Conservation (phyloP, 1,140 invertebrate species). For the Eciton burchellii region DNA sequence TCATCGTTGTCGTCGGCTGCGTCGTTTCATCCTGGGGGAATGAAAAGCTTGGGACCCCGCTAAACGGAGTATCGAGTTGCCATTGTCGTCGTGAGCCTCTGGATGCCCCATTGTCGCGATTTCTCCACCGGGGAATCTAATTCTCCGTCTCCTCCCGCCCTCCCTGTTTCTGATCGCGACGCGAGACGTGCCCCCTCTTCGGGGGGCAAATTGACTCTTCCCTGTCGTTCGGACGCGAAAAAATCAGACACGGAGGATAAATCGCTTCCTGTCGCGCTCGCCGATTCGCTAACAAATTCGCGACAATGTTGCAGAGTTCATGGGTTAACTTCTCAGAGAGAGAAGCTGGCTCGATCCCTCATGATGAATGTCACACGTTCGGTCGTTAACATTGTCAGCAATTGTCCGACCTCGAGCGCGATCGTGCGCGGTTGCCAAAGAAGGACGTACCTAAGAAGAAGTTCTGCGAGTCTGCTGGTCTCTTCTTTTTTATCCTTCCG, state of each 20-base stretch:
- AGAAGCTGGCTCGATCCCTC: no score
- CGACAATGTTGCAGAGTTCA: no score
- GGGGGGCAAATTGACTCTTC: not conserved
- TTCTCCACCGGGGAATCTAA: slow-evolving; percentile 45
- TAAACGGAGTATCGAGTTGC: slow-evolving; percentile 57
- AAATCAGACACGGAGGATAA: not conserved
- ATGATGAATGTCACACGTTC: no score
- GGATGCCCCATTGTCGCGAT: slow-evolving; percentile 31
- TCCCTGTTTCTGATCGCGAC: slow-evolving; percentile 16
- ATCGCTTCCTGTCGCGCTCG: not conserved
- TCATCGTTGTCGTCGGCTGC: slow-evolving; percentile 3
- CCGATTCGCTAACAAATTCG: no score
- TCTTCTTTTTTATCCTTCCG: slow-evolving; percentile 25
- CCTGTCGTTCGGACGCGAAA: not conserved
- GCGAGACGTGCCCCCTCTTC: not conserved
- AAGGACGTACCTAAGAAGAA: not conserved
- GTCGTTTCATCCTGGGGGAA: slow-evolving; percentile 7
- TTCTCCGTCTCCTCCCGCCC: slow-evolving; percentile 21
- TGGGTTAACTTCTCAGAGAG: no score
- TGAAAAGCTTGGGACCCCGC: slow-evolving; percentile 42
- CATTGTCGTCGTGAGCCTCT: slow-evolving; percentile 46
- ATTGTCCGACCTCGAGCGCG: no score
- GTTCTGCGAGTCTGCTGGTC: slow-evolving; percentile 1
- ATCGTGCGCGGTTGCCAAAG: no score
- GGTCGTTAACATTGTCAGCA: no score